Evolutionary conservation across 1,140 invertebrate species (phyloP).

Genomic region (Dinoponera quadriceps): DNA sequence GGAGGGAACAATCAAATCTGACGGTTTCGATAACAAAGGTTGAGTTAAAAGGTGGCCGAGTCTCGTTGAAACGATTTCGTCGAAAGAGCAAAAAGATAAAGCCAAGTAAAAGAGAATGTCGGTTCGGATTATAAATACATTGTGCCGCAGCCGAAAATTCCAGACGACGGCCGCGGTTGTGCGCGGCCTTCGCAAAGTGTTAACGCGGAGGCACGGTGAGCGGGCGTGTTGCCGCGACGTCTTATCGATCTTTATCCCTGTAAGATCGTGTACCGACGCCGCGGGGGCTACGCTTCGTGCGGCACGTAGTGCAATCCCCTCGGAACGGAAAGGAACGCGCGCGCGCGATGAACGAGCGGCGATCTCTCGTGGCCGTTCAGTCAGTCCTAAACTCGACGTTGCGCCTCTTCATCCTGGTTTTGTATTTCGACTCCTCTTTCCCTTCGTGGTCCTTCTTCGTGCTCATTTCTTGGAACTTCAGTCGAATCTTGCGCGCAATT

Average conservation of each 20-base stretch:
- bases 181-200: slow-evolving; percentile 26
- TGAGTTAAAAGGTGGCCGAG: too few species aligned
- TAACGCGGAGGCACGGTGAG: slow-evolving; percentile 37
- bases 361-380: neutral
- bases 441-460: too few species aligned
- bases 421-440: neutral
- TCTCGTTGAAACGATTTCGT: too few species aligned
- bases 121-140: too few species aligned
- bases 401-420: neutral
- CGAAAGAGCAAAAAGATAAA: too few species aligned
- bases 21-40: too few species aligned
- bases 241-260: slow-evolving; percentile 52
- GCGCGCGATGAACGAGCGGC: neutral
- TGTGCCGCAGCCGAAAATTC: too few species aligned
- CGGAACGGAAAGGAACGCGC: neutral
- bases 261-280: slow-evolving; percentile 32
- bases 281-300: slow-evolving; percentile 3
- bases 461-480: too few species aligned
- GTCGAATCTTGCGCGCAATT: too few species aligned
- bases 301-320: neutral
- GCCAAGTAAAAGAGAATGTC: too few species aligned
- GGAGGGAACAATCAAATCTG: too few species aligned
- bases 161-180: too few species aligned
- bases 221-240: slow-evolving; percentile 30
- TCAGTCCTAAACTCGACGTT: slow-evolving; percentile 14